Evolutionary conservation across 2,888 invertebrate species (phyloP), one percentile per base, ranked within the genome.

Genomic region (Lasius fuliginosus): DNA sequence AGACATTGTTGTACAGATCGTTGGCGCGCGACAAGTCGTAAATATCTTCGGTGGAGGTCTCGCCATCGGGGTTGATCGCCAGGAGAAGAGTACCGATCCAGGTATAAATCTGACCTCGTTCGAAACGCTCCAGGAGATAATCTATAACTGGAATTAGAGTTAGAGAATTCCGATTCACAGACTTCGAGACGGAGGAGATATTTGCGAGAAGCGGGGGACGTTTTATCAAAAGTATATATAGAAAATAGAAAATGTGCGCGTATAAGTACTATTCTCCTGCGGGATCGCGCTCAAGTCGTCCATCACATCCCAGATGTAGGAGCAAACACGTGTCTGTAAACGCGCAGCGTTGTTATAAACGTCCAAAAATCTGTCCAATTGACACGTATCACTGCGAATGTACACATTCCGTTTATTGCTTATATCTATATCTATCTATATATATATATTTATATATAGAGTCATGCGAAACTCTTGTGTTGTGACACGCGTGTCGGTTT

Each of bases 71-170:
- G 86, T 95, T 95, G 4, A 95, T 85, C 15, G 94, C 94, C 0
- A 95, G 85, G 1, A 95, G 91, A 6, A 95, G 90, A 11, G 94
- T 93, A n/a, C 95, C 95, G 12, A 95, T 94, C 95, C 95, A 95
- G 1, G 95, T 95, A 88, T 95, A 95, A 88, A 94, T 93, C 82
- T 92, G 83, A 49, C 92, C 93, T 12, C 88, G 88, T 42, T 91
- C 86, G 64, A 94, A 92, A 18, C 95, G 93, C 18, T 90, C 90
- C 68, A 93, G 89, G 76, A 95, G 92, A 86, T 93, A 94, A 83
- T 92, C 92, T 82, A 93, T 85, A 79, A 95, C 95, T 95, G 8
- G 53, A 53, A 53, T n/a, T 53, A 15, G 15, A 49, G 86, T 91
- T 90, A 76, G 53, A 18, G 74, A n/a, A n/a, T 9, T 46, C 12